These are phyloP conservation scores for Chamaetylas fuelleborni DNA, from an alignment of 2,113 vertebrate genomes.

Conservation along the genomic window DNA sequence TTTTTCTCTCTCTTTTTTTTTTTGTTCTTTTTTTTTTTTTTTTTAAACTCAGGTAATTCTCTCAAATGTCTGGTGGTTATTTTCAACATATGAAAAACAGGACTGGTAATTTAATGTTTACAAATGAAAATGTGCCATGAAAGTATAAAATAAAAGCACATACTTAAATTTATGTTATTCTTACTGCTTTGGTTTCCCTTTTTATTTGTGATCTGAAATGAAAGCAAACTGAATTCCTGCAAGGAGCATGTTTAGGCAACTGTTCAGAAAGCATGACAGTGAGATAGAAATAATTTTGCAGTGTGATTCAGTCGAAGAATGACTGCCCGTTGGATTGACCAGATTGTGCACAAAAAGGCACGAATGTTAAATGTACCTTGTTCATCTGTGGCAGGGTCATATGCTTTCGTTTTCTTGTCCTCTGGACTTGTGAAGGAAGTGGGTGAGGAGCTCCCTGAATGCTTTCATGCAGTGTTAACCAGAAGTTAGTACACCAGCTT, in stretches of 20 bases:
- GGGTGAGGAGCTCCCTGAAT: background rate
- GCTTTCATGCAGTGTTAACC: background rate
- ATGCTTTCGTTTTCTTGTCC: background rate
- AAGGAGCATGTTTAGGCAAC: background rate
- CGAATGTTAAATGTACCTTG: background rate
- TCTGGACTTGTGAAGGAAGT: background rate
- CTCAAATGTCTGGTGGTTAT: slow-evolving; percentile 29
- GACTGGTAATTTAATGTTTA: slow-evolving; percentile 39
- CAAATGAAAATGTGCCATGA: slow-evolving; percentile 38
- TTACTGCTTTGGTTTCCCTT: background rate
- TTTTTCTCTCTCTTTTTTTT: background rate
- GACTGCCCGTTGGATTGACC: fast-evolving
- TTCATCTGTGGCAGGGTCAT: background rate
- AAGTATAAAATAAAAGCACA: slow-evolving; percentile 65
- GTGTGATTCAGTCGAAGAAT: background rate
- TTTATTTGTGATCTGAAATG: background rate
- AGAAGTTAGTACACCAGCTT: background rate
- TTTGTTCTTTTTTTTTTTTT: background rate
- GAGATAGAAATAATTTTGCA: background rate
- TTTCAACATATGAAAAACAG: slow-evolving; percentile 23
- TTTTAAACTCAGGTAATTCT: slow-evolving; percentile 48
- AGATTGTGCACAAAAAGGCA: background rate
- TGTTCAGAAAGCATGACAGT: background rate
- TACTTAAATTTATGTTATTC: background rate
- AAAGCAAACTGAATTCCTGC: background rate